Evolutionary conservation across 1,140 invertebrate genomes (phyloP).

Genomic region (Heliconius hermathena): DNA sequence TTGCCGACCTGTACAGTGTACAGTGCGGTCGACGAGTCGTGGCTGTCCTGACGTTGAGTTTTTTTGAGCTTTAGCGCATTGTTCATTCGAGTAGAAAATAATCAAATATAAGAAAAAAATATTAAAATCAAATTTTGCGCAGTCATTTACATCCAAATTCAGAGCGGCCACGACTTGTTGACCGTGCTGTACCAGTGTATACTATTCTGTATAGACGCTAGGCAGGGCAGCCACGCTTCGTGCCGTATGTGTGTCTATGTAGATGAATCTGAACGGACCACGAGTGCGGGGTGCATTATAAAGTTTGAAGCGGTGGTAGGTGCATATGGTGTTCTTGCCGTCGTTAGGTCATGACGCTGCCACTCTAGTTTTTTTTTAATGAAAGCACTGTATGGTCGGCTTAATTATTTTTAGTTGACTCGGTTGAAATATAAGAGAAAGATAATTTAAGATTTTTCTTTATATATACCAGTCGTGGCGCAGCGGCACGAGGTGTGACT

Average conservation of each 20-base stretch:
- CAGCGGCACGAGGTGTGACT: background rate
- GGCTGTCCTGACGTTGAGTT: too few relatives aligned
- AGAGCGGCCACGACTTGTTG: background rate
- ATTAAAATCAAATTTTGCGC: too few relatives aligned
- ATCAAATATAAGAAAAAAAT: too few relatives aligned
- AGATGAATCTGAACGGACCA: slow-evolving; percentile 29
- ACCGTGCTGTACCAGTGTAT: background rate
- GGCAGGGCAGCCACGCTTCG: slow-evolving; percentile 30
- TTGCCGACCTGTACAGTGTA: slow-evolving; percentile 5
- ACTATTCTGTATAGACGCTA: background rate
- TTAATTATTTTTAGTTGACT: slow-evolving; percentile 10
- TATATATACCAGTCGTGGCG: background rate
- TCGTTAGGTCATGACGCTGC: slow-evolving; percentile 30
- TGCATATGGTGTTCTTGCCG: slow-evolving; percentile 24
- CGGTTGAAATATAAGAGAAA: background rate
- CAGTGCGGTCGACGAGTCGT: too few relatives aligned
- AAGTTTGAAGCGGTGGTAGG: slow-evolving; percentile 24
- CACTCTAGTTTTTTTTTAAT: slow-evolving; percentile 28
- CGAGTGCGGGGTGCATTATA: slow-evolving; percentile 29
- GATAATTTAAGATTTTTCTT: background rate
- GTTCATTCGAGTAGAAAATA: too few relatives aligned
- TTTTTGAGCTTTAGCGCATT: too few relatives aligned
- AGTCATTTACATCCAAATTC: too few relatives aligned
- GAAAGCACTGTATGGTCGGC: slow-evolving; percentile 14
- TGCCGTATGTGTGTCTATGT: slow-evolving; percentile 31